These are phyloP conservation scores for Glossosoma conforme DNA, from an alignment of 1,140 invertebrate species.

Conservation along the genomic window DNA sequence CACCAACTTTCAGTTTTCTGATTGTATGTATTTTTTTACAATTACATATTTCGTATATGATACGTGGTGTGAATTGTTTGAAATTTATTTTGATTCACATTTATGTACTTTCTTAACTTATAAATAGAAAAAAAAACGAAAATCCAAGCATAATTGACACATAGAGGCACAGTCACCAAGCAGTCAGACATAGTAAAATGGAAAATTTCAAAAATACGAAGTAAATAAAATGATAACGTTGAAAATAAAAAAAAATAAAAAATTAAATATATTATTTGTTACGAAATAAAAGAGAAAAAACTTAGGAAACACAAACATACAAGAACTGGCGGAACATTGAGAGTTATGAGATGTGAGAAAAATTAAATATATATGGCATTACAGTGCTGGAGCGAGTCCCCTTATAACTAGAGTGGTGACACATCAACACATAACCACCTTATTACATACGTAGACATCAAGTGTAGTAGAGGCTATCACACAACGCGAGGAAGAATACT, in stretches of 20 bases:
- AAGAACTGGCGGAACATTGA: constrained; percentile 19
- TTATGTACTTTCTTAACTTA: too few relatives aligned
- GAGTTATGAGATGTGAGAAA: constrained; percentile 13
- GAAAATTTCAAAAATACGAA: constrained; percentile 3
- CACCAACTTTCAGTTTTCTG: too few relatives aligned
- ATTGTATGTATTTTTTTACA: too few relatives aligned
- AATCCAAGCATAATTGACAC: constrained; percentile 15
- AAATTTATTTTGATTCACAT: too few relatives aligned
- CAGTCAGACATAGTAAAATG: constrained; percentile 1
- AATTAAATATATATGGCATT: constrained; percentile 4
- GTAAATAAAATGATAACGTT: constrained; percentile 3
- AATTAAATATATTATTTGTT: neutral
- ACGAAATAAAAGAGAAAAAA: neutral
- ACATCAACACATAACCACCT: too few relatives aligned
- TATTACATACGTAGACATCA: too few relatives aligned
- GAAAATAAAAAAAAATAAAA: constrained; percentile 7
- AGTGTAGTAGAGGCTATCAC: neutral
- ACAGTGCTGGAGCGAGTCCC: constrained; percentile 2
- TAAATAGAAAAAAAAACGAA: constrained; percentile 6
- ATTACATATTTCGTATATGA: too few relatives aligned
- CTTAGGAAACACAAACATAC: too few relatives aligned
- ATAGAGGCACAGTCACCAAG: constrained; percentile 15
- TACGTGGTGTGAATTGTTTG: too few relatives aligned
- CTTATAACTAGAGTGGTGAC: neutral
- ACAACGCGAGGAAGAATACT: too few relatives aligned